Base-by-base conservation (phyloP, 2,888 invertebrate genomes). In the Scaeva pyrastri region DNA sequence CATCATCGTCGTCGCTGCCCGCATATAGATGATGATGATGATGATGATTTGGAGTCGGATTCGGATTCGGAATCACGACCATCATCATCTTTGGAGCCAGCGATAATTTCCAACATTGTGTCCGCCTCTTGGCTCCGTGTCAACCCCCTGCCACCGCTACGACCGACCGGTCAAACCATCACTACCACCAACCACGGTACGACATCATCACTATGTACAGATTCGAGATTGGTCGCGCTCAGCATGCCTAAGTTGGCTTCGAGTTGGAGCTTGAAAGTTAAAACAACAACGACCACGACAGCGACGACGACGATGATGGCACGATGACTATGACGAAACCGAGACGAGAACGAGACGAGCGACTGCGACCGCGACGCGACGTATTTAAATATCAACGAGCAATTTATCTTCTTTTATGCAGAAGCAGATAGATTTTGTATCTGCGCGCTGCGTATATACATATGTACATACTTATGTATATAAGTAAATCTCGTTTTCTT, bases 401-500 rank as follows among this genome's bases (percentile, higher is more conserved):
- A 76, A 76, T 85, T 81, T 81, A 85, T 85, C 84, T 85, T 72
- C 66, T 80, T 64, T 78, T 79, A 74, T 74, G 66, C 68, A 62
- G 60, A 48, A 56, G 71, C 77, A 81, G 81, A 85, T 85, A 85
- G 76, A 85, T 85, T 85, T 76, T 68, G 73, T 81, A 70, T 84
- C 58, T 68, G 76, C 78, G 56, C 74, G 64, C 77, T 78, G 76
- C 76, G 81, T 76, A 78, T 86, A 39, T n/a, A n/a, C n/a, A n/a
- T n/a, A n/a, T n/a, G n/a, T n/a, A n/a, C n/a, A n/a, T n/a, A n/a
- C n/a, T n/a, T 31, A 31, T 31, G 31, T 31, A 86, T 74, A 86
- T 86, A 79, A 82, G 68, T 71, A 82, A 70, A 82, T 86, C 86
- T 86, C 86, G 86, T 86, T 86, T 86, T 86, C 86, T 86, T 86